Conservation (phyloP, 2,888 invertebrate genomes). For the Sphaerophoria taeniata region DNA sequence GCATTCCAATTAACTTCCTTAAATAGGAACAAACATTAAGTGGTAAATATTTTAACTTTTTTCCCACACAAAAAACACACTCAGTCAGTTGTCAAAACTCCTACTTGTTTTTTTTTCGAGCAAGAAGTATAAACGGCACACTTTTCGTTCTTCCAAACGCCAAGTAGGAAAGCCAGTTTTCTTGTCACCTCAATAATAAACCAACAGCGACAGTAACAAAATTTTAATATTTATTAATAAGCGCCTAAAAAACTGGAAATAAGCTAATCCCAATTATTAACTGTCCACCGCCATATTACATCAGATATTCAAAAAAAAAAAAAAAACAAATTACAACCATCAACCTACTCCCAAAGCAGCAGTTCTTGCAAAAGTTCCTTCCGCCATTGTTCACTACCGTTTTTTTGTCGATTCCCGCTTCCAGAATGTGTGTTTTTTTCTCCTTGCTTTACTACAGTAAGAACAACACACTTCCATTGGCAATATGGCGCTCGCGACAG, state of each 20-base stretch:
- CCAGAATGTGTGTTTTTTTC: constrained; percentile 23
- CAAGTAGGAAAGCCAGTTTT: constrained; percentile 54
- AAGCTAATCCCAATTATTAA: constrained; percentile 31
- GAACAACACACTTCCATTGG: neutral
- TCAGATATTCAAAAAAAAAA: constrained; percentile 40
- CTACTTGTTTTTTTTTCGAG: neutral
- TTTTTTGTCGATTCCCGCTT: constrained; percentile 37
- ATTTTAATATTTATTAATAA: constrained; percentile 7
- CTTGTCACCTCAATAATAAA: constrained; percentile 50
- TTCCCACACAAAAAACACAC: constrained; percentile 40
- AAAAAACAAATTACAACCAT: neutral
- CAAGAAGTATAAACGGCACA: constrained; percentile 3
- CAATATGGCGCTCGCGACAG: constrained; percentile 48
- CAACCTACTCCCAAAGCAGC: constrained; percentile 51
- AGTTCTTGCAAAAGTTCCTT: constrained; percentile 71
- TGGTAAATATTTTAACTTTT: constrained; percentile 35
- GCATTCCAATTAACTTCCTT: constrained; percentile 62
- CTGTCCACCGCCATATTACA: constrained; percentile 60
- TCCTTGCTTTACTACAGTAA: constrained; percentile 7
- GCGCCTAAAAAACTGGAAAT: constrained; percentile 24
- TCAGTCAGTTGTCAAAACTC: neutral
- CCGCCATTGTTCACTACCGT: constrained; percentile 41
- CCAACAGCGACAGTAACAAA: constrained; percentile 1
- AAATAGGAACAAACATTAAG: constrained; percentile 56
- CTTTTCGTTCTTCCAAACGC: constrained; percentile 14